Evolutionary conservation across 2,888 invertebrate species (phyloP).

Genomic region (Limnephilus auricula): DNA sequence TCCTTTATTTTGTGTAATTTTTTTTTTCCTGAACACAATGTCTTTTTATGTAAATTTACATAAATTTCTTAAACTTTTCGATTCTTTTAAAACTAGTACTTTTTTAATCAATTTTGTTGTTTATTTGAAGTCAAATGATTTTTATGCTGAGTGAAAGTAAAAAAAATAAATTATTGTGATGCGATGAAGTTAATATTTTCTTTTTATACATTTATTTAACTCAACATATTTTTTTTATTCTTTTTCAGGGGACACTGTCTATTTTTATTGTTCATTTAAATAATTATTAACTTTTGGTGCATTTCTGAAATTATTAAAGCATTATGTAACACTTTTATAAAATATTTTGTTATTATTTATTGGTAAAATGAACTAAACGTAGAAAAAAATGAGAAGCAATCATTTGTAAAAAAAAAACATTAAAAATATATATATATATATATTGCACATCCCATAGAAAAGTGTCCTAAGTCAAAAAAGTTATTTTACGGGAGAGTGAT

Average conservation of each 20-base stretch:
- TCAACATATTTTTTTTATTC: neutral
- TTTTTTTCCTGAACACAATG: neutral
- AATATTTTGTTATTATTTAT: neutral
- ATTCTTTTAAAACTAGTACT: neutral
- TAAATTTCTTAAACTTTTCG: neutral
- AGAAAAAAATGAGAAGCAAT: neutral
- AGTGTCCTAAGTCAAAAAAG: too few relatives aligned
- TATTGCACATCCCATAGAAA: too few relatives aligned
- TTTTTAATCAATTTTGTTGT: neutral
- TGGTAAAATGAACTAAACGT: too few relatives aligned
- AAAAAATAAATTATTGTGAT: neutral
- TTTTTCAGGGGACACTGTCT: neutral
- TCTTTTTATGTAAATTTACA: neutral
- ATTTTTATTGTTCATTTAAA: neutral
- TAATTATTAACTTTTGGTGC: neutral
- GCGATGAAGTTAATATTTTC: neutral
- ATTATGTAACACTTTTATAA: neutral
- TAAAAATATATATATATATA: neutral
- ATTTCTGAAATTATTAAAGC: neutral
- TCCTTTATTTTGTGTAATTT: too few relatives aligned
- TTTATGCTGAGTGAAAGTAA: neutral
- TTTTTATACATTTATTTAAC: too few relatives aligned
- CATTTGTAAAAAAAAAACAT: neutral
- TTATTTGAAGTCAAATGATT: neutral
- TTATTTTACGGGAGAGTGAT: too few relatives aligned